A percentile compares a stretch with the other conserved stretches of the same genome.
phyloP scores from a whole-genome alignment of 2,888 invertebrate genomes.

The Apodemia hepburni region DNA sequence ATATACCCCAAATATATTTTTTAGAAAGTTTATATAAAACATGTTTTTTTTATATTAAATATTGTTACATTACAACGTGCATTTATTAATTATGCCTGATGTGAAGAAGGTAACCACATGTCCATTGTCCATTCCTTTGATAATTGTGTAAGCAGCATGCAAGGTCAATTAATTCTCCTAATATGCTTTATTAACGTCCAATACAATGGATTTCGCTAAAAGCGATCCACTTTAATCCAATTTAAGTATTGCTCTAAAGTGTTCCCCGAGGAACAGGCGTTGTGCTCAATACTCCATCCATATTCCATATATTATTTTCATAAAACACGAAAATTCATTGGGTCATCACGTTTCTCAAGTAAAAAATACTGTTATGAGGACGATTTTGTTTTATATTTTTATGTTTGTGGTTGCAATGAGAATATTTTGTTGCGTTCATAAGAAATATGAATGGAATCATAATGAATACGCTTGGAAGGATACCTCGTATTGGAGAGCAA shows the following conservation, averaged over 20 bases:
- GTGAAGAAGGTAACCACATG: constrained; percentile 19
- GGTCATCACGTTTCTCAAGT: constrained; percentile 47
- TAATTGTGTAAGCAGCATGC: constrained; percentile 36
- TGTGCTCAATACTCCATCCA: constrained; percentile 40
- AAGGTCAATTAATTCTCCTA: constrained; percentile 52
- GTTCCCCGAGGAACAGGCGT: constrained; percentile 51
- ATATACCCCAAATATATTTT: too few relatives aligned
- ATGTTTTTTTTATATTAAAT: neutral
- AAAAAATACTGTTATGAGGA: constrained; percentile 44
- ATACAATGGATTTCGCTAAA: constrained; percentile 56
- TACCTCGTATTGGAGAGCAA: constrained; percentile 19
- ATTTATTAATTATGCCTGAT: neutral
- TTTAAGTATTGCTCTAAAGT: constrained; percentile 57
- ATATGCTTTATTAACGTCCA: constrained; percentile 54
- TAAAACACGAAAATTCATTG: constrained; percentile 49
- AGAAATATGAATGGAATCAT: constrained; percentile 3
- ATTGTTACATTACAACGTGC: neutral
- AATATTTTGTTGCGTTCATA: constrained; percentile 40
- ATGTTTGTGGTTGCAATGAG: constrained; percentile 39
- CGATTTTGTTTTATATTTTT: constrained; percentile 39
- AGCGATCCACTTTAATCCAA: constrained; percentile 68
- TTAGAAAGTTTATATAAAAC: too few relatives aligned
- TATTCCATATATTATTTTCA: constrained; percentile 39
- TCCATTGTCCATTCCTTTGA: constrained; percentile 37
- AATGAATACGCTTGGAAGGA: constrained; percentile 13